phyloP scores from a whole-genome alignment of 92 coral and sea anemone genomes.

The Scolanthus callimorphus region DNA sequence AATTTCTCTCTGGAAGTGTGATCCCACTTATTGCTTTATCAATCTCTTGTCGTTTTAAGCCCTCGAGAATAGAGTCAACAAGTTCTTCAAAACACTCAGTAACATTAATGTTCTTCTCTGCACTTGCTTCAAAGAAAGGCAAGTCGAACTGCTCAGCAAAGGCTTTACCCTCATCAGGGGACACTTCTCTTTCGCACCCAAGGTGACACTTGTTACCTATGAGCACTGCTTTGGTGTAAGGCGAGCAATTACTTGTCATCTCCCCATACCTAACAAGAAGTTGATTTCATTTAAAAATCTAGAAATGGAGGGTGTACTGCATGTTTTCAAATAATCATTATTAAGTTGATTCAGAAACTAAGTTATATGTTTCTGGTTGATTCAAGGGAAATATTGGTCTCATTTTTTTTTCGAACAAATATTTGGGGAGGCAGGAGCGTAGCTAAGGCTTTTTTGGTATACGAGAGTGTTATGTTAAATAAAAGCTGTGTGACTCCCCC shows the following conservation, averaged over 20 bases:
- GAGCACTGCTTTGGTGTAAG: slow-evolving; percentile 47
- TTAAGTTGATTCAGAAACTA: no score
- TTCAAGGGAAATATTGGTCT: no score
- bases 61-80: slow-evolving; percentile 51
- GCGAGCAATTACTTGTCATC: slow-evolving; percentile 44
- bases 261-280: slow-evolving; percentile 54
- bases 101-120: slow-evolving; percentile 57
- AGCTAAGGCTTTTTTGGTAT: no score
- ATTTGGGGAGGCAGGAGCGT: no score
- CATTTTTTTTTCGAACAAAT: no score
- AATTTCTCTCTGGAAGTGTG: slow-evolving; percentile 15
- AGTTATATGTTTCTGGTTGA: no score
- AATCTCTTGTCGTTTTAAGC: slow-evolving; percentile 22
- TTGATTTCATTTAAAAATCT: no score
- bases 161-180: slow-evolving; percentile 50
- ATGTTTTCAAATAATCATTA: no score
- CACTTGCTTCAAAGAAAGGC: slow-evolving; percentile 69
- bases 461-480: no score
- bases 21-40: slow-evolving; percentile 8
- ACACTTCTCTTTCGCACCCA: slow-evolving; percentile 56
- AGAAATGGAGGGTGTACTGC: no score
- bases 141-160: slow-evolving; percentile 49
- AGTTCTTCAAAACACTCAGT: slow-evolving; percentile 73
- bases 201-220: slow-evolving; percentile 80
- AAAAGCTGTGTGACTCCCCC: no score